Evolutionary conservation across 1,140 invertebrate species (phyloP).

Genomic region (Zaprionus capensis): DNA sequence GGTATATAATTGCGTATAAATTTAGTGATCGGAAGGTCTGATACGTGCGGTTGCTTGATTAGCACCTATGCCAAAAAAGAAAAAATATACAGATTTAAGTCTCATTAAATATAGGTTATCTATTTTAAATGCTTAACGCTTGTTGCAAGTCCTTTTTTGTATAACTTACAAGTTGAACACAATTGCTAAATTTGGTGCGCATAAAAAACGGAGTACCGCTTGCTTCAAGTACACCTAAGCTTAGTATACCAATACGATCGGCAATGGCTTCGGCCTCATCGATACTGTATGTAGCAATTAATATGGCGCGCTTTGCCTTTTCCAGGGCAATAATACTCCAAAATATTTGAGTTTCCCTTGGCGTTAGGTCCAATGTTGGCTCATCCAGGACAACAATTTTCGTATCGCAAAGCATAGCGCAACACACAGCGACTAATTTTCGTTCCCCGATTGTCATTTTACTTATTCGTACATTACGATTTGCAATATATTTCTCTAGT

Average conservation of each 20-base stretch:
- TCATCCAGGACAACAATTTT: slow-evolving; percentile 67
- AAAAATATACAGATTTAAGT: not conserved
- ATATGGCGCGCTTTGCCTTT: slow-evolving; percentile 54
- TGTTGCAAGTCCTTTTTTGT: not conserved
- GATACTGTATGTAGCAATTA: slow-evolving; percentile 63
- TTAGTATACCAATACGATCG: slow-evolving; percentile 70
- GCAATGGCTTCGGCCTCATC: slow-evolving; percentile 67
- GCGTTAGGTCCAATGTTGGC: slow-evolving; percentile 47
- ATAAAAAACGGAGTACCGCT: slow-evolving; percentile 92
- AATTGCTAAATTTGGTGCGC: slow-evolving; percentile 94
- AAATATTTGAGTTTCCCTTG: slow-evolving; percentile 85
- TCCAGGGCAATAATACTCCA: slow-evolving; percentile 87
- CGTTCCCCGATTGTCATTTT: slow-evolving; percentile 28
- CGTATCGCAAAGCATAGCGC: slow-evolving; percentile 47
- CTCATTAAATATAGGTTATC: not conserved
- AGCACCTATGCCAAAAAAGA: slow-evolving; percentile 37
- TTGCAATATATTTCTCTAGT: slow-evolving; percentile 35
- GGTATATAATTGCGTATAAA: slow-evolving; percentile 55
- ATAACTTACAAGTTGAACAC: slow-evolving; percentile 90
- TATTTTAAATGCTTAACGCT: not conserved
- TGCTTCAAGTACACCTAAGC: slow-evolving; percentile 63
- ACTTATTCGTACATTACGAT: slow-evolving; percentile 20
- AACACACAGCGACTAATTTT: slow-evolving; percentile 64
- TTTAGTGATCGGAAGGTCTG: slow-evolving; percentile 65
- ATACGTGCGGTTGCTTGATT: slow-evolving; percentile 65